Evolutionary conservation across 1,140 invertebrate genomes (phyloP), one percentile per base, ranked within the genome.

Genomic region (Brachionus koreanus): DNA sequence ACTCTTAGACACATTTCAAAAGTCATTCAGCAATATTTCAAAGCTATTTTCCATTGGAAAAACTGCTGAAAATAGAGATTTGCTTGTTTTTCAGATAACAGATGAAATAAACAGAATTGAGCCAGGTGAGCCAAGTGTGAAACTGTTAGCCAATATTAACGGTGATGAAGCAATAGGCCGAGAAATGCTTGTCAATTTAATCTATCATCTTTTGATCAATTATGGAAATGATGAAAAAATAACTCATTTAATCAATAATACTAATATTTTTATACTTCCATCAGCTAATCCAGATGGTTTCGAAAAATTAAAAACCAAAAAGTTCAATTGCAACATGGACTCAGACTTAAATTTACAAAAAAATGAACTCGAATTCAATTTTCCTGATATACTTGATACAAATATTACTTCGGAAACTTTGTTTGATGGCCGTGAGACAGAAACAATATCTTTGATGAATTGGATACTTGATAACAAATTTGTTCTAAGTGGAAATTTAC

Each of bases 351-450:
- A 99, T 89, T 93, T 92, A 0, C 88, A 96, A 85, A 86, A 90
- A 52, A 89, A 96, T 2, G 97, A 99, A 88, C 89, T 99, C 0
- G 98, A 99, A 89, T 90, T 96, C 84, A 97, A 99, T 89, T 99
- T 99, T 86, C 97, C 97, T 0, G 95, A 94, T 96, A 35, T 35
- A 49, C 25, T 82, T 42, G 49, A 82, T 67, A 13, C 35, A 35
- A 82, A 82, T 57, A 93, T 96, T 83, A 96, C 93, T 87, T 23
- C 25, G 12, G 61, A 65, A 3, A 67, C n/a, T 23, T 39, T 82
- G 16, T 82, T 82, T 37, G 46, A 92, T 94, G 87, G 93, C 94
- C 0, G 97, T 92, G 93, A 95, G 87, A 93, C 94, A 0, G 97
- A 99, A 90, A 98, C 96, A 0, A 85, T 88, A 75, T 94, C 94